Evolutionary conservation across 2,888 invertebrate species (phyloP), one percentile per base, ranked within the genome.

Genomic region (Atethmia centrago): DNA sequence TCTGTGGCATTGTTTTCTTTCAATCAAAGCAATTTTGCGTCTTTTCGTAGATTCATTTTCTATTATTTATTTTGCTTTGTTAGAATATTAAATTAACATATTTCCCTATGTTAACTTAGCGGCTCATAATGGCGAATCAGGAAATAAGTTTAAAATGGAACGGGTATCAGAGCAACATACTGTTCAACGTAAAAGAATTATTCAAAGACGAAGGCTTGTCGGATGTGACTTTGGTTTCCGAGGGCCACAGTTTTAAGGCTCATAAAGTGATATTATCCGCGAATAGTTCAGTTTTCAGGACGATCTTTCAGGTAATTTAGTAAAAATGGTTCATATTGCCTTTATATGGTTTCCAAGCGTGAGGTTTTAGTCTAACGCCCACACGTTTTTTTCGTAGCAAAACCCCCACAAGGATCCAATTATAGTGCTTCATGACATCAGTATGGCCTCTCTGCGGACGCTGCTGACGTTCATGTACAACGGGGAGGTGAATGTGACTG

Each of bases 381-480:
- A 95, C 96, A 85, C 90, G 71, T 88, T 92, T 92, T 86, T 89
- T 92, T 97, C 96, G 78, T 93, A 97, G 97, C 97, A 97, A 93
- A 98, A 98, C 96, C 97, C 98, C 90, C 97, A 97, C 94, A 97
- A 97, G 90, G 97, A 97, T 96, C 98, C 98, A 85, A 97, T 98
- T 92, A 97, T 98, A 94, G 97, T 98, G 88, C 96, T 98, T 77
- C 97, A 97, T 92, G 98, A 98, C 94, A 97, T 98, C 87, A 97
- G 97, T 90, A 97, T 97, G 84, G 96, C 96, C 82, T 97, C 97
- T 87, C 93, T 98, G 88, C 96, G 97, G 87, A 97, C 97, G 45
- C 91, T 98, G 65, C 94, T 98, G 83, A 97, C 97, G 89, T 98
- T 98, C 91, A 97, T 98, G 97, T 98, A 98, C 90, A 97, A 97